Evolutionary conservation across 2,797 vertebrate species (phyloP).

Genomic region (Pangasius larnaudii): DNA sequence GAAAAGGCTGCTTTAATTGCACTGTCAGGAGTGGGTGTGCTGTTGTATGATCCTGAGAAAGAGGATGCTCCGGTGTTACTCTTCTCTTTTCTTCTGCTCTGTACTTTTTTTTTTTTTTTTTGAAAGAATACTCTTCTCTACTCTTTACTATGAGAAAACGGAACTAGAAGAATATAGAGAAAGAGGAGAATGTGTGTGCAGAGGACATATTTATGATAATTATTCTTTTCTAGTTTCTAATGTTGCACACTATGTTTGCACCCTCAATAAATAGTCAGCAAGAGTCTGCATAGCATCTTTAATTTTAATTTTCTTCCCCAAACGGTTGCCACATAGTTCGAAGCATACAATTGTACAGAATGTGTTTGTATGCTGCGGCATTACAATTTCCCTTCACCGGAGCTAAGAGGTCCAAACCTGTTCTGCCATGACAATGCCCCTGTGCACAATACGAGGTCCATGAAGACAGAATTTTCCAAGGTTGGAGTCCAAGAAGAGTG

Average conservation of each 20-base stretch:
- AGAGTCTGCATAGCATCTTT: not conserved
- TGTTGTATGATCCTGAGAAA: not conserved
- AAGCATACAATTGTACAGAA: not conserved
- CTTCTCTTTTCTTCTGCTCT: not conserved
- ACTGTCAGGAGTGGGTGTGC: conserved; percentile 70
- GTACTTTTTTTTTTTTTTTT: no score
- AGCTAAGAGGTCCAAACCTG: not conserved
- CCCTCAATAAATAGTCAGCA: not conserved
- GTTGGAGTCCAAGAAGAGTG: not conserved
- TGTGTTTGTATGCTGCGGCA: not conserved
- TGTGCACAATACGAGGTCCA: not conserved
- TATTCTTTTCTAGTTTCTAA: not conserved
- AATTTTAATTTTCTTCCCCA: not conserved
- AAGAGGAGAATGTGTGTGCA: no score
- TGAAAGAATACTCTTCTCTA: not conserved
- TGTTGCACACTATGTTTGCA: not conserved
- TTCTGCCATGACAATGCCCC: not conserved
- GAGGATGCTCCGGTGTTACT: not conserved
- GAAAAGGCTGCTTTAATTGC: conserved; percentile 75
- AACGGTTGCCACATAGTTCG: not conserved
- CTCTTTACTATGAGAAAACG: not conserved
- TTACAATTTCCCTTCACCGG: not conserved
- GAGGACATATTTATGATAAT: not conserved
- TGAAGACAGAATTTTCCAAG: not conserved
- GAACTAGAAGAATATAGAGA: not conserved